phyloP scores from a whole-genome alignment of 2,113 vertebrate genomes.

The Cheilinus undulatus region DNA sequence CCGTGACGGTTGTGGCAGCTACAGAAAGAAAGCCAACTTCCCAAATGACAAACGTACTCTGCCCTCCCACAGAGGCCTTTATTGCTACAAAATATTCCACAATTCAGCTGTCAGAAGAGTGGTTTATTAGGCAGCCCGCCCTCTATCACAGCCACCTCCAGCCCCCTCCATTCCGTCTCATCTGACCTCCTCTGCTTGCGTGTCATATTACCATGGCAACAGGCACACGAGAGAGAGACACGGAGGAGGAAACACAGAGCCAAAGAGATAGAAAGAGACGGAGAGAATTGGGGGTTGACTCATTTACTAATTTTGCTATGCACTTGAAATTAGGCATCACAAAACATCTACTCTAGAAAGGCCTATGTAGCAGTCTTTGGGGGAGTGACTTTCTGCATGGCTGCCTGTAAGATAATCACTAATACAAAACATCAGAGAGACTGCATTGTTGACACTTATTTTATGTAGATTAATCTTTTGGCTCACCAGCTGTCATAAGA shows the following conservation, averaged over 20 bases:
- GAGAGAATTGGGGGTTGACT: slow-evolving; percentile 58
- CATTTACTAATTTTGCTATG: slow-evolving; percentile 76
- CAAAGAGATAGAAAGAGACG: slow-evolving; percentile 11
- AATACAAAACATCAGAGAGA: slow-evolving; percentile 22
- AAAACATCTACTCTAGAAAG: slow-evolving; percentile 55
- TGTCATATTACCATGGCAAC: slow-evolving; percentile 84
- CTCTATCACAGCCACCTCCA: slow-evolving; percentile 63
- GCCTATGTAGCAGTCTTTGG: slow-evolving; percentile 14
- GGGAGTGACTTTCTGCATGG: slow-evolving; percentile 30
- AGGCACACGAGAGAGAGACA: slow-evolving; percentile 68
- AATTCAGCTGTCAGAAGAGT: slow-evolving; percentile 60
- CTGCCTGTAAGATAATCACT: slow-evolving; percentile 45
- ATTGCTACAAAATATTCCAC: slow-evolving; percentile 62
- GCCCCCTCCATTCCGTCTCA: slow-evolving; percentile 69
- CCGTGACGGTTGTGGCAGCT: slow-evolving; percentile 7
- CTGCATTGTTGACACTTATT: not conserved
- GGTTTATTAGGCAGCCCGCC: slow-evolving; percentile 72
- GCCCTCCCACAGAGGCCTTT: slow-evolving; percentile 23
- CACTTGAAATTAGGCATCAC: slow-evolving; percentile 70
- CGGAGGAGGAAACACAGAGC: slow-evolving; percentile 30
- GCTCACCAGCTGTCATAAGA: slow-evolving; percentile 21
- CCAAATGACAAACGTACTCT: slow-evolving; percentile 5
- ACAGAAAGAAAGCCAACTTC: slow-evolving; percentile 46
- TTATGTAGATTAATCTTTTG: slow-evolving; percentile 18
- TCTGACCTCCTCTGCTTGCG: slow-evolving; percentile 81